phyloP scores from a whole-genome alignment of 2,888 invertebrate genomes.

The Andricus curvator region DNA sequence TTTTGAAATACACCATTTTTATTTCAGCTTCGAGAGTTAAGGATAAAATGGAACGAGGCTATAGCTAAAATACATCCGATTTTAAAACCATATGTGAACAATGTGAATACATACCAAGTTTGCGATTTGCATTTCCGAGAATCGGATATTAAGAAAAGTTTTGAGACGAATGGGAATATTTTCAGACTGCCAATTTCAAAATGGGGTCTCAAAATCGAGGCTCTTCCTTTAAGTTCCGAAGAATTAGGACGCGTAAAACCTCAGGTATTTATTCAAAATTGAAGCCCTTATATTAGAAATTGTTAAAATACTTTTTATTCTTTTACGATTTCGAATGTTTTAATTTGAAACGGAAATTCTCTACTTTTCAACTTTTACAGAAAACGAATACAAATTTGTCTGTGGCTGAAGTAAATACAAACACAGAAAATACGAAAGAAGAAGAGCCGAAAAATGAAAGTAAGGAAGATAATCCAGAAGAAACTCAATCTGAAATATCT shows the following conservation, averaged over 20 bases:
- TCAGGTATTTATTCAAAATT: conserved; percentile 4
- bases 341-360: not conserved
- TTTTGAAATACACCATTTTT: not conserved
- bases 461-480: not conserved
- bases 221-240: conserved; percentile 1
- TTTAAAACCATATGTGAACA: not conserved
- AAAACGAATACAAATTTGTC: not conserved
- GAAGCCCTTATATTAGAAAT: no score
- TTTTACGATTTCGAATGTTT: not conserved
- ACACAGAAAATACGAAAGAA: not conserved
- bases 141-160: conserved; percentile 9
- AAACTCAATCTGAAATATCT: not conserved
- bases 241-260: not conserved
- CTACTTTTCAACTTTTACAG: not conserved
- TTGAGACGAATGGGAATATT: not conserved
- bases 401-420: not conserved
- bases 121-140: conserved; percentile 35
- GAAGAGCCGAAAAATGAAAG: not conserved
- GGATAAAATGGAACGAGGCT: conserved; percentile 28
- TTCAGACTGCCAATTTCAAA: conserved; percentile 1
- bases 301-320: not conserved
- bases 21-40: conserved; percentile 22
- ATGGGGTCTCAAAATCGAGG: conserved; percentile 27
- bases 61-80: conserved; percentile 15
- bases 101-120: conserved; percentile 11